Percentiles rank a stretch among this genome's conserved stretches.
phyloP scores from a whole-genome alignment of 2,113 vertebrate species.

The Heteronetta atricapilla region DNA sequence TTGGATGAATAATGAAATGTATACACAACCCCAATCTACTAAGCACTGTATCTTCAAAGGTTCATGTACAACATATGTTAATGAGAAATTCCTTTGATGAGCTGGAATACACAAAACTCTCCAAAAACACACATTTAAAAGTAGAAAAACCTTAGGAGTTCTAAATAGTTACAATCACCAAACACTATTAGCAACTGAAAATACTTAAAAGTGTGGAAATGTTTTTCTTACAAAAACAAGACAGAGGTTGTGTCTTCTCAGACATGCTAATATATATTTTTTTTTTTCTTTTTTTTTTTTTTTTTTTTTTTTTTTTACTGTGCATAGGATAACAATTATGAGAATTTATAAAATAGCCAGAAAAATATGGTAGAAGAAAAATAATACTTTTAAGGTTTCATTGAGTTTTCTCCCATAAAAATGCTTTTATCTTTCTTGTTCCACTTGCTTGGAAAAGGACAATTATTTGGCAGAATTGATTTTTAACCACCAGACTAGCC shows the following conservation, averaged over 20 bases:
- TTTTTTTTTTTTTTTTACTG: neutral
- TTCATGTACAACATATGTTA: neutral
- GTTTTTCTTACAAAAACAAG: neutral
- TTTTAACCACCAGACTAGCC: neutral
- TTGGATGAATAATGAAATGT: neutral
- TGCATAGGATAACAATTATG: accelerated
- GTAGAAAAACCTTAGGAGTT: neutral
- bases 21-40: neutral
- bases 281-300: neutral
- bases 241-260: neutral
- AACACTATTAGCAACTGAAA: neutral
- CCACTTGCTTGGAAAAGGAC: neutral
- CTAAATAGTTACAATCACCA: neutral
- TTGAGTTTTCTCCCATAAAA: neutral
- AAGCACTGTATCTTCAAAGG: slow-evolving; percentile 16
- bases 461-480: neutral
- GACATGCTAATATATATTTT: neutral
- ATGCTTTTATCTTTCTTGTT: neutral
- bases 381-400: neutral
- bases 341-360: neutral
- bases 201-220: neutral
- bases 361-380: neutral
- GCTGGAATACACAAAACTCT: neutral
- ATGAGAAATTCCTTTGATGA: neutral
- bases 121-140: neutral